Evolutionary conservation across 1,140 invertebrate species (phyloP).

Genomic region (Camponotus pennsylvanicus): DNA sequence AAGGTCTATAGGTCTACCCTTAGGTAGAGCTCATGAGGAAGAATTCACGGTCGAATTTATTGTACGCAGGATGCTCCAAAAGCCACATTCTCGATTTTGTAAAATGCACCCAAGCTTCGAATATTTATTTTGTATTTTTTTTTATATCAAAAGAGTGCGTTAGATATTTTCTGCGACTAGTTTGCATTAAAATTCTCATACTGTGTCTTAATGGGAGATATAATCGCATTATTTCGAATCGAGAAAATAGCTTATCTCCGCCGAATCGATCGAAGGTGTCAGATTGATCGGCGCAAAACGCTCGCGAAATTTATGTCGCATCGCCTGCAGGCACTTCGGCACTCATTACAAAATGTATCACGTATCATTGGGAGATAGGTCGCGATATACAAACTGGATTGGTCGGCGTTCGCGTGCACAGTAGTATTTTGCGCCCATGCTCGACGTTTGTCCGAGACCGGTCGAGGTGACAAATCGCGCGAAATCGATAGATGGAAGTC

Average conservation of each 20-base stretch:
- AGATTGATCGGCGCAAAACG: conserved; percentile 27
- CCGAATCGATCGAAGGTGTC: neutral
- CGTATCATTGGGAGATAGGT: conserved; percentile 35
- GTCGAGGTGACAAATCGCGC: conserved; percentile 67
- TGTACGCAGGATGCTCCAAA: conserved; percentile 69
- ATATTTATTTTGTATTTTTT: neutral
- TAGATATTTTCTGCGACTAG: neutral
- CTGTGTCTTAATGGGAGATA: no score
- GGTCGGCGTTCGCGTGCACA: neutral
- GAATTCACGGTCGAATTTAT: conserved; percentile 67
- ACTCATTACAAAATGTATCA: conserved; percentile 47
- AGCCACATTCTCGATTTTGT: conserved; percentile 59
- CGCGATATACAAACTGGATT: conserved; percentile 60
- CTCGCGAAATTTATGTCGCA: conserved; percentile 32
- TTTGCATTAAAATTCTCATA: neutral
- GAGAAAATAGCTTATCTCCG: conserved; percentile 33
- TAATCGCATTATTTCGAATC: neutral
- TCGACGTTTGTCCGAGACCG: conserved; percentile 56
- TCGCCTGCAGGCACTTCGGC: conserved; percentile 30
- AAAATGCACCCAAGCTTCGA: neutral
- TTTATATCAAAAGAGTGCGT: neutral
- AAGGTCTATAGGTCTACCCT: conserved; percentile 61
- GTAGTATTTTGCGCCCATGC: conserved; percentile 32
- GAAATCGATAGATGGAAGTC: conserved; percentile 53
- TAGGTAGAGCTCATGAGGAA: conserved; percentile 69